Conservation (phyloP, 2,797 vertebrate genomes). For the Lacerta agilis region DNA sequence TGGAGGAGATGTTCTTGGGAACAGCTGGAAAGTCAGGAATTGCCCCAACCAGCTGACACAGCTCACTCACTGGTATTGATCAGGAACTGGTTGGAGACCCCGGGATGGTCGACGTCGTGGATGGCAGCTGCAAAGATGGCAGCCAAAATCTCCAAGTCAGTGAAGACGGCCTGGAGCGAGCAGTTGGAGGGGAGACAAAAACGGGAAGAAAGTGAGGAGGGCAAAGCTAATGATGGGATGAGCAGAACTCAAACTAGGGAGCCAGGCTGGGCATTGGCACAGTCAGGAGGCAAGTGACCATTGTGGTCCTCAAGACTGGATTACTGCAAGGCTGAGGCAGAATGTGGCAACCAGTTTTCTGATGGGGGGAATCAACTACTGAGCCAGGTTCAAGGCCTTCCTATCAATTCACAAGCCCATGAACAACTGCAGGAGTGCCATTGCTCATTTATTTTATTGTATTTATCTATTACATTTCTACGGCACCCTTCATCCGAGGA, state of each 20-base stretch:
- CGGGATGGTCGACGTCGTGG: constrained; percentile 94
- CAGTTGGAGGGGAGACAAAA: background rate
- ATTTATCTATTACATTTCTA: too few relatives aligned
- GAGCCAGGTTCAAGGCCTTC: too few relatives aligned
- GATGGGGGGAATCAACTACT: too few relatives aligned
- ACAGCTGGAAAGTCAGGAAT: background rate
- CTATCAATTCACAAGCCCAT: too few relatives aligned
- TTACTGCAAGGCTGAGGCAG: too few relatives aligned
- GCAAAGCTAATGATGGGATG: background rate
- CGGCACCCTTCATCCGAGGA: too few relatives aligned
- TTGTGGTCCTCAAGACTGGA: too few relatives aligned
- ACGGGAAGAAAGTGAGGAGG: background rate
- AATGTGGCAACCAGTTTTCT: too few relatives aligned
- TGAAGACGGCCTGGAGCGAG: constrained; percentile 87
- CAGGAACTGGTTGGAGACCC: constrained; percentile 95
- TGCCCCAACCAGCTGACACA: background rate
- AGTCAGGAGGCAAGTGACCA: rapidly evolving
- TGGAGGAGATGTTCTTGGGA: too few relatives aligned
- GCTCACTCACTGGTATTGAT: constrained; percentile 91
- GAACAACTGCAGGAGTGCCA: too few relatives aligned
- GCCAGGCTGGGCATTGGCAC: too few relatives aligned
- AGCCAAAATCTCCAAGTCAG: constrained; percentile 92
- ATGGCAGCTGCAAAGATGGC: constrained; percentile 93
- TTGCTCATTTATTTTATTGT: too few relatives aligned
- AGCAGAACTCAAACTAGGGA: background rate